A percentile compares a stretch with the other conserved stretches of the same genome.
phyloP scores from a whole-genome alignment of 1,140 invertebrate genomes.

The Tachypleus tridentatus region DNA sequence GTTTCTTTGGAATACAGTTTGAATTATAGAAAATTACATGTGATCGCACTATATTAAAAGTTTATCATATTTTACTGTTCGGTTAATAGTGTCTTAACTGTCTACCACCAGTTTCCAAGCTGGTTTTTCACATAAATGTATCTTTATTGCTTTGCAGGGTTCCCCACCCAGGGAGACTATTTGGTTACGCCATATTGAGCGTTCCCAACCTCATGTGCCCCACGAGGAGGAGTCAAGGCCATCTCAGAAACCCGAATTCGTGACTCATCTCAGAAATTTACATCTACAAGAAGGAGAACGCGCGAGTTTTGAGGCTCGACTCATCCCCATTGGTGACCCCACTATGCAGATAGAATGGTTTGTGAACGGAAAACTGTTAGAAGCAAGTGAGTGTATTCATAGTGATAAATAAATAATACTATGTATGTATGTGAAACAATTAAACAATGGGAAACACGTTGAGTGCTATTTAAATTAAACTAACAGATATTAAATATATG shows the following conservation, averaged over 20 bases:
- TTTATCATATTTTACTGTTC: too few relatives aligned
- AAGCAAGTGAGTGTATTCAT: slow-evolving; percentile 44
- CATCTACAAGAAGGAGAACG: slow-evolving; percentile 72
- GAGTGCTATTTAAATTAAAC: too few relatives aligned
- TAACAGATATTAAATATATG: too few relatives aligned
- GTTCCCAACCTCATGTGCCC: slow-evolving; percentile 60
- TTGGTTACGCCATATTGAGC: slow-evolving; percentile 78
- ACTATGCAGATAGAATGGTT: slow-evolving; percentile 86
- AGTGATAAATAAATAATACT: too few relatives aligned
- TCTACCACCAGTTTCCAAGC: too few relatives aligned
- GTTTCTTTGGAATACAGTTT: too few relatives aligned
- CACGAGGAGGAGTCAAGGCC: slow-evolving; percentile 54
- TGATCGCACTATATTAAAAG: too few relatives aligned
- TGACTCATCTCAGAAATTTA: slow-evolving; percentile 71
- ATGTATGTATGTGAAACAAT: too few relatives aligned
- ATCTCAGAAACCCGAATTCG: slow-evolving; percentile 47
- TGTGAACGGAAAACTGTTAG: slow-evolving; percentile 68
- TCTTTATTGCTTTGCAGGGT: slow-evolving; percentile 8
- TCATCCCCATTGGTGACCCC: slow-evolving; percentile 84
- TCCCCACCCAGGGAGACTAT: slow-evolving; percentile 78
- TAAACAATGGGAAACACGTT: too few relatives aligned
- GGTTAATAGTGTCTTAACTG: too few relatives aligned
- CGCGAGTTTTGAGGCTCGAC: slow-evolving; percentile 86
- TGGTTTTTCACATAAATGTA: too few relatives aligned
- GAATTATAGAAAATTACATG: too few relatives aligned